A percentile compares a stretch with the other conserved stretches of the same genome.
phyloP scores from a whole-genome alignment of 2,113 vertebrate genomes.

The Amia ocellicauda region DNA sequence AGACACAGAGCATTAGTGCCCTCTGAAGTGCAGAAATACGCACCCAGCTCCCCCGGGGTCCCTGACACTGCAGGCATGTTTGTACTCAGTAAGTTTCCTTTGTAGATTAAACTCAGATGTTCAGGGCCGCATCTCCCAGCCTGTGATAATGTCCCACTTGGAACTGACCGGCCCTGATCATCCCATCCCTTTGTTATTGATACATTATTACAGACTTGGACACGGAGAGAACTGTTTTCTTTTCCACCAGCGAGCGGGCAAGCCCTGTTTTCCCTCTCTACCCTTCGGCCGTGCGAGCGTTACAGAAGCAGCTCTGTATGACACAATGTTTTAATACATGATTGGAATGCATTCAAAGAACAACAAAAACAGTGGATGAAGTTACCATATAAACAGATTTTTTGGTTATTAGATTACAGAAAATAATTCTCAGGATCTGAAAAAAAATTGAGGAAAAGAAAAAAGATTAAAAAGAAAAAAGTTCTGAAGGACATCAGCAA shows the following conservation, averaged over 20 bases:
- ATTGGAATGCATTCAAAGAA: too few species aligned
- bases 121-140: background rate
- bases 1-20: background rate
- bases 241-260: conserved; percentile 40
- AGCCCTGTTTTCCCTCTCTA: conserved; percentile 22
- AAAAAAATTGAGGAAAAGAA: too few species aligned
- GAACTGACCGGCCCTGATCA: conserved; percentile 39
- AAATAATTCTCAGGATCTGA: too few species aligned
- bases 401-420: too few species aligned
- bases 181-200: conserved; percentile 32
- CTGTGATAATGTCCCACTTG: conserved; percentile 37
- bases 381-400: too few species aligned
- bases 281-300: too few species aligned
- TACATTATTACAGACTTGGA: conserved; percentile 26
- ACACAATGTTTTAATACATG: too few species aligned
- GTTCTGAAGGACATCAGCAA: too few species aligned
- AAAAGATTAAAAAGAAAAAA: too few species aligned
- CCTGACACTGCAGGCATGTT: background rate
- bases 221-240: conserved; percentile 35
- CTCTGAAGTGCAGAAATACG: background rate
- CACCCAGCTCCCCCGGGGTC: background rate
- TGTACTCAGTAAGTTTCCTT: conserved; percentile 17
- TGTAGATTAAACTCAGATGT: conserved; percentile 49
- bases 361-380: too few species aligned
- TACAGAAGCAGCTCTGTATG: too few species aligned